A percentile compares a stretch with the other conserved stretches of the same genome.
These are phyloP conservation scores for Tortrix viridana DNA, from an alignment of 2,888 invertebrate species.

Conservation along the genomic window DNA sequence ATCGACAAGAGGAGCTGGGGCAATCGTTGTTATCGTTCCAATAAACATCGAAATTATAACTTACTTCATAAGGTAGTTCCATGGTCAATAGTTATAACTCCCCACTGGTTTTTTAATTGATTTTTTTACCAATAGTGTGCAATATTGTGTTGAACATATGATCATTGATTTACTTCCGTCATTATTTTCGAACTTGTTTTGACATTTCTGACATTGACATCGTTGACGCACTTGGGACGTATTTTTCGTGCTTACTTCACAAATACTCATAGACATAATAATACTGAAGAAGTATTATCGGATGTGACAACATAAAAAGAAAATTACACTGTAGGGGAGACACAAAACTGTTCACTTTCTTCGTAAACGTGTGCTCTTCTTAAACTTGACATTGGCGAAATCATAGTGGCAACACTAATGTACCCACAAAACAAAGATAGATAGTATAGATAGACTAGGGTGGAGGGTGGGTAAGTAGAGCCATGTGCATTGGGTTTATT, in stretches of 20 bases:
- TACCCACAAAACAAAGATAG: too few relatives aligned
- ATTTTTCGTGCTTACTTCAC: slow-evolving; percentile 4
- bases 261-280: not conserved
- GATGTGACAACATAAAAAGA: too few relatives aligned
- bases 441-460: too few relatives aligned
- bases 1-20: slow-evolving; percentile 22
- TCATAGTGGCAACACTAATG: too few relatives aligned
- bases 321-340: too few relatives aligned
- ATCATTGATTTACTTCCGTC: slow-evolving; percentile 36
- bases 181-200: slow-evolving; percentile 31
- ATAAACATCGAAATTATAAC: slow-evolving; percentile 9
- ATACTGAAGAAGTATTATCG: too few relatives aligned
- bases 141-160: slow-evolving; percentile 30
- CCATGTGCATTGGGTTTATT: too few relatives aligned
- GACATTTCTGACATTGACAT: slow-evolving; percentile 35
- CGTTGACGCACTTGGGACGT: slow-evolving; percentile 29
- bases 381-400: too few relatives aligned
- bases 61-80: slow-evolving; percentile 75
- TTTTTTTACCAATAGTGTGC: slow-evolving; percentile 1
- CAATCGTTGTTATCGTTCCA: not conserved
- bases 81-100: slow-evolving; percentile 45
- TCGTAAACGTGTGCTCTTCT: too few relatives aligned
- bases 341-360: too few relatives aligned
- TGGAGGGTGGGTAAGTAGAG: too few relatives aligned
- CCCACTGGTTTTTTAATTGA: slow-evolving; percentile 19